Percentiles rank a stretch among this genome's conserved stretches.
phyloP scores from a whole-genome alignment of 2,888 invertebrate species.

The Diploptera punctata region DNA sequence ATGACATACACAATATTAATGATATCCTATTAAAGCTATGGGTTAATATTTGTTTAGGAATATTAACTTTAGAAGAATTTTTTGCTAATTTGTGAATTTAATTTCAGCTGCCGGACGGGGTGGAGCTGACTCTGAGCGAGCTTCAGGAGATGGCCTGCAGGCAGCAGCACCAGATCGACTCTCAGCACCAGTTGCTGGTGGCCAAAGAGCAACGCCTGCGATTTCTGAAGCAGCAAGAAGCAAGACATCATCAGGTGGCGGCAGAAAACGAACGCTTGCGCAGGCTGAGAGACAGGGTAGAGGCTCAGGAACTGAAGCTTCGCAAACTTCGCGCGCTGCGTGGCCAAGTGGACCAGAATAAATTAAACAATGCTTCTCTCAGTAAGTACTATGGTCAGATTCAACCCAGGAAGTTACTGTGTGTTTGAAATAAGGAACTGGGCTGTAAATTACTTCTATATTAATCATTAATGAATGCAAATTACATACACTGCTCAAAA shows the following conservation, averaged over 20 bases:
- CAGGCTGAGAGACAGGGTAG: conserved; percentile 88
- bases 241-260: conserved; percentile 66
- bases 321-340: conserved; percentile 88
- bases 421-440: too few relatives aligned
- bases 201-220: conserved; percentile 93
- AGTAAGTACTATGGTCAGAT: too few relatives aligned
- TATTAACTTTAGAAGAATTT: too few relatives aligned
- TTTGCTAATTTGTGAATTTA: neutral
- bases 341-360: conserved; percentile 93
- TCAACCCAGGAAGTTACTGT: too few relatives aligned
- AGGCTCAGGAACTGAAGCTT: conserved; percentile 93
- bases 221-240: conserved; percentile 94
- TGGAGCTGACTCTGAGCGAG: conserved; percentile 91
- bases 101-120: conserved; percentile 88
- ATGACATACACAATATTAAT: too few relatives aligned
- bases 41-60: too few relatives aligned
- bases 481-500: too few relatives aligned
- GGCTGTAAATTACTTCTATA: too few relatives aligned
- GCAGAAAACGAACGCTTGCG: conserved; percentile 89
- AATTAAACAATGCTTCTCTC: conserved; percentile 88
- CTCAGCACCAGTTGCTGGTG: conserved; percentile 89
- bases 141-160: conserved; percentile 97
- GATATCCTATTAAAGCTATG: too few relatives aligned
- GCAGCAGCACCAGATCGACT: conserved; percentile 97
- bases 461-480: too few relatives aligned